These are phyloP conservation scores for Apodemia zela DNA, from an alignment of 2,888 invertebrate species.

Conservation along the genomic window DNA sequence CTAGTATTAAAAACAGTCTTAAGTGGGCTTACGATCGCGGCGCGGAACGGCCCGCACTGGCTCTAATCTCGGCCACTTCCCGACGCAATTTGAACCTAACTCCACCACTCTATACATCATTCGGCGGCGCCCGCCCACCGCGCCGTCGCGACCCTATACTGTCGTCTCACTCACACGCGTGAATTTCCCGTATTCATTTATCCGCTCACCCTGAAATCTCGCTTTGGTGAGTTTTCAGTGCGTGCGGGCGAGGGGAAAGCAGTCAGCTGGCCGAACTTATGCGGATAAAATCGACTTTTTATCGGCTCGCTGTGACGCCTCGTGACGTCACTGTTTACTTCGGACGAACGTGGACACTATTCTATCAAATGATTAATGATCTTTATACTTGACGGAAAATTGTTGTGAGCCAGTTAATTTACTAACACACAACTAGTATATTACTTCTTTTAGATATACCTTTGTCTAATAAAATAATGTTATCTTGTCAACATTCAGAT, in stretches of 20 bases:
- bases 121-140: conserved; percentile 77
- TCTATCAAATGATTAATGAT: conserved; percentile 23
- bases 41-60: conserved; percentile 82
- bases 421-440: background rate
- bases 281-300: conserved; percentile 80
- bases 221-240: conserved; percentile 66
- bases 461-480: no score
- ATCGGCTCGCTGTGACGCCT: conserved; percentile 74
- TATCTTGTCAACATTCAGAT: no score
- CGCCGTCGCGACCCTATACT: conserved; percentile 54
- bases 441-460: no score
- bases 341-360: conserved; percentile 40
- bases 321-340: conserved; percentile 80
- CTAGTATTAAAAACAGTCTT: conserved; percentile 88
- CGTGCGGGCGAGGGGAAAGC: conserved; percentile 57
- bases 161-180: conserved; percentile 45
- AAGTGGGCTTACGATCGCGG: conserved; percentile 84
- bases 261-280: conserved; percentile 80
- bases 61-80: conserved; percentile 88
- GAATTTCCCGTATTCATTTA: conserved; percentile 32
- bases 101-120: conserved; percentile 88
- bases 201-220: conserved; percentile 65
- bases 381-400: conserved; percentile 9
- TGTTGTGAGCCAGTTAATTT: background rate
- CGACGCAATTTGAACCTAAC: conserved; percentile 88